These are phyloP conservation scores for Isurus oxyrinchus DNA, from an alignment of 2,113 vertebrate species.

Conservation along the genomic window DNA sequence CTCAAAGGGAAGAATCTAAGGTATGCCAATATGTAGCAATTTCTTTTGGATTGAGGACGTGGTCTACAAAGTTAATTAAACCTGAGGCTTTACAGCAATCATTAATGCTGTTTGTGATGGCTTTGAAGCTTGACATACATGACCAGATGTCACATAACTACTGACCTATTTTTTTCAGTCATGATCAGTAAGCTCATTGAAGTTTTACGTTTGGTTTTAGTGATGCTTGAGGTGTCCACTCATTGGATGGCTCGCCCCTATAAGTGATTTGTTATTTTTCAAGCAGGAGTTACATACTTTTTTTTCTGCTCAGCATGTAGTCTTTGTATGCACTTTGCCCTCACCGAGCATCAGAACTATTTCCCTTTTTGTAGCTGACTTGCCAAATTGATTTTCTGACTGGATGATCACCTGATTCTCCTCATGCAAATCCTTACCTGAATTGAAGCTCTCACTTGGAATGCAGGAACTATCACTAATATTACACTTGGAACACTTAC, in stretches of 20 bases:
- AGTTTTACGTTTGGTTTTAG: neutral
- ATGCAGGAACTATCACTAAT: neutral
- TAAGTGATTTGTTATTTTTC: neutral
- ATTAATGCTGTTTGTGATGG: neutral
- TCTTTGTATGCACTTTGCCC: neutral
- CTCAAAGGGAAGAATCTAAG: neutral
- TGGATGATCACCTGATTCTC: neutral
- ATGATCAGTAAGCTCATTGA: neutral
- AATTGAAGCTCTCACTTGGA: neutral
- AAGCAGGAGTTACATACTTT: neutral
- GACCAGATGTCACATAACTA: neutral
- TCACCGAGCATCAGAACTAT: neutral
- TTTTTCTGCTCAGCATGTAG: neutral
- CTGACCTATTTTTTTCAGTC: neutral
- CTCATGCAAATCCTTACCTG: neutral
- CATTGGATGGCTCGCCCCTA: neutral
- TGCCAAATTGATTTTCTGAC: neutral
- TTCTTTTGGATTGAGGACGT: neutral
- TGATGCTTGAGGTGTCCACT: neutral
- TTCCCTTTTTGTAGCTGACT: neutral
- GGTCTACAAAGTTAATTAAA: neutral
- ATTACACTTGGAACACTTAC: neutral
- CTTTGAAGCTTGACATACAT: neutral
- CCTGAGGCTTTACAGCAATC: neutral
- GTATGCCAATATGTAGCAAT: neutral